Evolutionary conservation across 2,888 invertebrate genomes (phyloP), one percentile per base, ranked within the genome.

Genomic region (Chrysomela aeneicollis): DNA sequence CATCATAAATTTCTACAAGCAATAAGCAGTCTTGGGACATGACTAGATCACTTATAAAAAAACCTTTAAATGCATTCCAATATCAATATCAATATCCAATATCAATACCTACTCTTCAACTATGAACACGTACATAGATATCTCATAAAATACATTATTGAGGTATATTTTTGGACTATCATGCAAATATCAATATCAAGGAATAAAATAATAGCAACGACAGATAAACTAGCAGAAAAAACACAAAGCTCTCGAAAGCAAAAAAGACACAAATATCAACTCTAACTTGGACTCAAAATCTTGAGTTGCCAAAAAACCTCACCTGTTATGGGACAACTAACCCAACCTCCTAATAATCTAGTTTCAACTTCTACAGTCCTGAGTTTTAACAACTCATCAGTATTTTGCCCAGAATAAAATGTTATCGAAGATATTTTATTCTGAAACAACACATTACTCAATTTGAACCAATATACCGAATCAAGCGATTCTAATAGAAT

Each of bases 351-450:
- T n/a, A 83, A 71, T 26, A 83, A 71, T 62, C 65, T 89, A 87
- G 79, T 95, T 89, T 96, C 96, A 10, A 97, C 89, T 74, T 97
- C 96, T n/a, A 93, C 86, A 26, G 91, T 89, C 70, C 91, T 89
- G 74, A 95, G 86, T 74, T 94, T 90, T 30, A 87, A 85, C 78
- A 95, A 85, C 75, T 97, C 96, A 65, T 95, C 95, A 5, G 88
- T 85, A 63, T 92, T 92, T 35, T 89, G 87, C 6, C 97, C 95
- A 68, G 92, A 92, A 80, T 90, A 89, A 81, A 97, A 95, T n/a
- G 90, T 89, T 12, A 95, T 88, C 75, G 89, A 88, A 1, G 93
- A 88, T 0, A 96, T 94, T 84, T 96, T 97, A 80, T 95, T 95
- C 94, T 96, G 82, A 70, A 87, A 86, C 42, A 42, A 42, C 6